Evolutionary conservation across 2,888 invertebrate species (phyloP), one percentile per base, ranked within the genome.

Genomic region (Philonicus albiceps): DNA sequence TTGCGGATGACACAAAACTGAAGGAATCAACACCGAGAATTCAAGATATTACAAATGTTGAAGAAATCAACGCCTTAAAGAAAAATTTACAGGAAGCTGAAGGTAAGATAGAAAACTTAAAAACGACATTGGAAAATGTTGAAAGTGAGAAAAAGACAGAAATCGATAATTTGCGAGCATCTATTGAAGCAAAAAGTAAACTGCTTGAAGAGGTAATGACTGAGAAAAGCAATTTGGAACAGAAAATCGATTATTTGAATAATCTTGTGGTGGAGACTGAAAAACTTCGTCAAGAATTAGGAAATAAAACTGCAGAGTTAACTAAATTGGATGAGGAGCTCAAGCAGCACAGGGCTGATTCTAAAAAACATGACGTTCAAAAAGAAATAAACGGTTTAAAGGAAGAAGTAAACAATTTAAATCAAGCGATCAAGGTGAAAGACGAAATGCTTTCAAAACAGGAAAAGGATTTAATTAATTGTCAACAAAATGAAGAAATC

Each of bases 1-100:
- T 91, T 34, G 92, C 91, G 13, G 91, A 93, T 49, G 92, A 93
- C 43, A 92, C 92, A 1, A 91, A 91, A 86, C n/a, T 90, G 0
- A 91, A 92, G 74, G 91, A 93, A 86, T 90, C 94, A 6, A 91
- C 91, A 30, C 90, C 91, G 49, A 93, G 93, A 89, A 90, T 91
- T 13, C 88, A 91, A 55, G 87, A 89, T 16, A 74, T 86, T 13
- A 73, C 34, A 4, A 72, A 53, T 31, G 30, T 72, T 22, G 86
- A 93, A 86, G 94, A 95, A 89, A 93, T 95, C 3, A 93, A 93
- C 75, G 93, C 93, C 88, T 92, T 95, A 37, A 93, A 94, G 88
- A 89, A 90, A 0, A 93, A 94, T 89, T 89, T 95, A 1, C 94
- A 94, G 73, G 55, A 16, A 7, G 78, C 87, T 22, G 94, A 94